These are phyloP conservation scores for Ursus arctos DNA, from an alignment of 2,113 vertebrate species.

Conservation along the genomic window DNA sequence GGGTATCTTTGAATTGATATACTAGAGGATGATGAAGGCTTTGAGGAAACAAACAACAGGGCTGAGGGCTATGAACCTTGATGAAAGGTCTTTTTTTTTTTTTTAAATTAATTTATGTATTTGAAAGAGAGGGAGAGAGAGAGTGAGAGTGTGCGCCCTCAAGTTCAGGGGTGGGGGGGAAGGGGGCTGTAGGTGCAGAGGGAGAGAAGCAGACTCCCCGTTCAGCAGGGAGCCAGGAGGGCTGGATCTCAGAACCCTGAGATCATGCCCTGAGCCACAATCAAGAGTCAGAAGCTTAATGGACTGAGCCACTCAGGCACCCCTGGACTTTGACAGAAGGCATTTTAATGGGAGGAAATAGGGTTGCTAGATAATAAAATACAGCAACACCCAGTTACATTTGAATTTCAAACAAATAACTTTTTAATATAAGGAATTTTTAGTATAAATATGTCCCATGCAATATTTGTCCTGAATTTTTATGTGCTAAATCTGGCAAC, in stretches of 20 bases:
- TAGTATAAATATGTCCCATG: not conserved
- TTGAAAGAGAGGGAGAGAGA: not conserved
- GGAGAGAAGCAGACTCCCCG: not conserved
- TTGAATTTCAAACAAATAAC: slow-evolving; percentile 34
- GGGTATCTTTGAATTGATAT: slow-evolving; percentile 16
- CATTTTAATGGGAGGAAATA: slow-evolving; percentile 23
- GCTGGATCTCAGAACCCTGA: not conserved
- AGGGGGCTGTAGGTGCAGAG: not conserved
- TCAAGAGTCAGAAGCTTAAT: not conserved
- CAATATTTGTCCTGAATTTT: slow-evolving; percentile 19
- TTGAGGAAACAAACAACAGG: not conserved
- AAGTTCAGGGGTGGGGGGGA: not conserved
- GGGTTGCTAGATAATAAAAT: slow-evolving; percentile 21
- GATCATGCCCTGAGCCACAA: not conserved
- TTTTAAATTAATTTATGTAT: not conserved
- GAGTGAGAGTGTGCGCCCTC: not conserved
- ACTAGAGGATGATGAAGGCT: not conserved
- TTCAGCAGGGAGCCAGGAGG: not conserved
- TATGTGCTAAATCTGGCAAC: slow-evolving; percentile 23
- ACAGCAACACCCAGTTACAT: not conserved
- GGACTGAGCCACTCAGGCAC: not conserved
- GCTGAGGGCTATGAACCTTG: not conserved
- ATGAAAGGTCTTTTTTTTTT: not conserved
- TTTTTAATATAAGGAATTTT: not conserved
- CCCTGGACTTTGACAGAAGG: not conserved